phyloP scores from a whole-genome alignment of 2,797 vertebrate species.

The Cyprinella venusta region DNA sequence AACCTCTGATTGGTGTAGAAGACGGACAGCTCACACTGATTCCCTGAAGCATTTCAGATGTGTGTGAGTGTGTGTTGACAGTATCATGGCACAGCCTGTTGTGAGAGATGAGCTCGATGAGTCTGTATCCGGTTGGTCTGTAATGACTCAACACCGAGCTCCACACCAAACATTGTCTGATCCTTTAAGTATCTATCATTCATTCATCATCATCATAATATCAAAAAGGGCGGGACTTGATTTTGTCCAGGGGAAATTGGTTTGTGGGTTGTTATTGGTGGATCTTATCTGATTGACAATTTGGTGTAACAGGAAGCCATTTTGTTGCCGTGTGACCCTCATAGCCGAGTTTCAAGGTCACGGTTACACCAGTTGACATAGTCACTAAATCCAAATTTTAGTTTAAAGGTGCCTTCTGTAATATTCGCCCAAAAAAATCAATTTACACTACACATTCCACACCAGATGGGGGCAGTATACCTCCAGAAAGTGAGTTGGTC shows the following conservation, averaged over 20 bases:
- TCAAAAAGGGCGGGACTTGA: no score
- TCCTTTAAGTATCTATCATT: conserved; percentile 9
- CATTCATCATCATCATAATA: neutral
- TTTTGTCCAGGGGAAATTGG: no score
- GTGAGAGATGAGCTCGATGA: conserved; percentile 32
- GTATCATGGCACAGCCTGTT: conserved; percentile 24
- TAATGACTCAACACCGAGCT: conserved; percentile 1
- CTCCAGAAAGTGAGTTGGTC: no score
- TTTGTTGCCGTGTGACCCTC: neutral
- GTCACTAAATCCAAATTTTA: no score
- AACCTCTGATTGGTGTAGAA: neutral
- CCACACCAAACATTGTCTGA: neutral
- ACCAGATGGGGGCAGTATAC: no score
- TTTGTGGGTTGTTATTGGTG: no score
- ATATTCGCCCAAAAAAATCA: no score
- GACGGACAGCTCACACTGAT: neutral
- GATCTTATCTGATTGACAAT: no score
- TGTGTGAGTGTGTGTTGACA: conserved; percentile 5
- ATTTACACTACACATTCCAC: no score
- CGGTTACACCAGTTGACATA: neutral
- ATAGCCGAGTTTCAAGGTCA: neutral
- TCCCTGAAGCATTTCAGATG: conserved; percentile 13
- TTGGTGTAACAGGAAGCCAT: neutral
- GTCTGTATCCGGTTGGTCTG: conserved; percentile 34
- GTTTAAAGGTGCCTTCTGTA: no score